Evolutionary conservation across 2,888 invertebrate genomes (phyloP).

Genomic region (Tethea ocularis): DNA sequence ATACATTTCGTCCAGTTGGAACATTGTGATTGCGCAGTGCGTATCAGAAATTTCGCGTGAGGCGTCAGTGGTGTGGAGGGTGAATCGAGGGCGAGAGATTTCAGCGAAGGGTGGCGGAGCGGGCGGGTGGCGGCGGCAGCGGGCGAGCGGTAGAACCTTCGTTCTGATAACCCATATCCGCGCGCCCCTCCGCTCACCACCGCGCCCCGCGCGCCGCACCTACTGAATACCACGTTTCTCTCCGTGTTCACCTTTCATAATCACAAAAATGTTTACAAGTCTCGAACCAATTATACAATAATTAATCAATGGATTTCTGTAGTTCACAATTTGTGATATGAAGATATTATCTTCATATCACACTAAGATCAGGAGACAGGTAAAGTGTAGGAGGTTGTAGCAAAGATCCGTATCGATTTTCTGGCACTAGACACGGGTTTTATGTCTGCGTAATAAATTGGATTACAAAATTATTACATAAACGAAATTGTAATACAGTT

Average conservation of each 20-base stretch:
- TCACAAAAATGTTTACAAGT: not conserved
- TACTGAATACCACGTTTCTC: slow-evolving; percentile 22
- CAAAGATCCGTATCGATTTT: not conserved
- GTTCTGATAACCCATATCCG: slow-evolving; percentile 71
- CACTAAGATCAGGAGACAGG: not conserved
- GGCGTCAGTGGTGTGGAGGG: slow-evolving; percentile 37
- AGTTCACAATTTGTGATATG: not conserved
- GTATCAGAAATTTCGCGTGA: slow-evolving; percentile 44
- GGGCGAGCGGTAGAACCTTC: slow-evolving; percentile 47
- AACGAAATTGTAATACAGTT: not conserved
- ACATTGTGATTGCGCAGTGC: slow-evolving; percentile 45
- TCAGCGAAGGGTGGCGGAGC: slow-evolving; percentile 31
- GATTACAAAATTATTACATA: not conserved
- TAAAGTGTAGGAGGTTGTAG: not conserved
- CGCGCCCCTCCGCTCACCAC: slow-evolving; percentile 44
- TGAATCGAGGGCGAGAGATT: slow-evolving; percentile 48
- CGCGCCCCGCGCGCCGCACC: slow-evolving; percentile 34
- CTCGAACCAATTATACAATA: not conserved
- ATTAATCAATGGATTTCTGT: not conserved
- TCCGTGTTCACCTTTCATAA: slow-evolving; percentile 10
- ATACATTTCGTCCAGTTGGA: slow-evolving; percentile 17
- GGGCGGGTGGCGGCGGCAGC: not conserved
- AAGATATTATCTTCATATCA: not conserved
- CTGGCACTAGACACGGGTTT: not conserved
- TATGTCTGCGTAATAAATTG: not conserved